These are phyloP conservation scores for Labia minor DNA, from an alignment of 2,888 invertebrate genomes.

Conservation along the genomic window DNA sequence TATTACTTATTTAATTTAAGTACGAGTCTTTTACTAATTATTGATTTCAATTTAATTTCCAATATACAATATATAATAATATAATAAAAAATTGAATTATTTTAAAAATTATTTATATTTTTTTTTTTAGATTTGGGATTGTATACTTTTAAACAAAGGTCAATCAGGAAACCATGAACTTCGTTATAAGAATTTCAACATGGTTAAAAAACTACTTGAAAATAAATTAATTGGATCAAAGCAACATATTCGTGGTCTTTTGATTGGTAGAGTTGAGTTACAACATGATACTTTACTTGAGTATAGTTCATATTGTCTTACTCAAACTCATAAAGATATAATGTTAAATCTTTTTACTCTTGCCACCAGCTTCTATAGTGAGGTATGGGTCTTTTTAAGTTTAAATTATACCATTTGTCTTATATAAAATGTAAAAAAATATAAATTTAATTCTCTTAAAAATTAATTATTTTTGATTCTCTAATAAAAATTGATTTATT, in stretches of 20 bases:
- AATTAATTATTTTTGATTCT: too few species aligned
- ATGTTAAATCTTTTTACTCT: slow-evolving; percentile 51
- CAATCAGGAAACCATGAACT: slow-evolving; percentile 47
- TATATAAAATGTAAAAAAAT: too few species aligned
- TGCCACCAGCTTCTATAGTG: slow-evolving; percentile 55
- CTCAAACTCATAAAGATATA: slow-evolving; percentile 48
- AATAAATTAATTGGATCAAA: slow-evolving; percentile 52
- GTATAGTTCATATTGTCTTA: slow-evolving; percentile 41
- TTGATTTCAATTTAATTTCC: too few species aligned
- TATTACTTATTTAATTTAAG: too few species aligned
- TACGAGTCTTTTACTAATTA: too few species aligned
- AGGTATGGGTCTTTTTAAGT: slow-evolving; percentile 42
- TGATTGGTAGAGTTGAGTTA: slow-evolving; percentile 54
- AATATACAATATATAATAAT: too few species aligned
- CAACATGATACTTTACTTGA: slow-evolving; percentile 48
- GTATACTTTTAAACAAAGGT: slow-evolving; percentile 44
- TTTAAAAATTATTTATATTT: too few species aligned
- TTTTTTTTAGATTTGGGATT: slow-evolving; percentile 56
- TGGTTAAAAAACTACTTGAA: slow-evolving; percentile 50
- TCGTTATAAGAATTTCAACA: slow-evolving; percentile 54
- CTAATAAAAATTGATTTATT: too few species aligned
- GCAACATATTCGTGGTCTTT: slow-evolving; percentile 47
- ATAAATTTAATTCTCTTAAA: too few species aligned
- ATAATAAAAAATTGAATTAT: too few species aligned
- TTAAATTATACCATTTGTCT: too few species aligned